Conservation (phyloP, 2,113 vertebrate species). For the Indicator indicator region DNA sequence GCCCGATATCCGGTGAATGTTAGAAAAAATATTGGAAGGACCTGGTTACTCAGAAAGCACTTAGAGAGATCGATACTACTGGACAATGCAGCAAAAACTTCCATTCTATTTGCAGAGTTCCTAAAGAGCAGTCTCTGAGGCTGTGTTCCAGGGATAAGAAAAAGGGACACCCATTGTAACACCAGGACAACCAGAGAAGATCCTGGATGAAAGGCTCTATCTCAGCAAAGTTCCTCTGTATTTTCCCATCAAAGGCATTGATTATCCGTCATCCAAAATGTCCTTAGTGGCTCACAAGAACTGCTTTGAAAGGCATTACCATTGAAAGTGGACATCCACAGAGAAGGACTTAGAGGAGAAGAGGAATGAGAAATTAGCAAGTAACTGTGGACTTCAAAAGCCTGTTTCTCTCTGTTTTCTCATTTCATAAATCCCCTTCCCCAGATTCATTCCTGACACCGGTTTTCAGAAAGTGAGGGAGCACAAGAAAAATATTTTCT, state of each 20-base stretch:
- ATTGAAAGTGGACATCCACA: neutral
- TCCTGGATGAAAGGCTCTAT: neutral
- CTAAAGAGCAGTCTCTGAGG: neutral
- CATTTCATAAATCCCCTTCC: neutral
- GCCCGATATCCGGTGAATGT: neutral
- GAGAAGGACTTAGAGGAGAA: neutral
- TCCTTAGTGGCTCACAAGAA: neutral
- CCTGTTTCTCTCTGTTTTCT: neutral
- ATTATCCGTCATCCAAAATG: neutral
- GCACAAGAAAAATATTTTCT: rapidly evolving
- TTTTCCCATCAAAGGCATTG: neutral
- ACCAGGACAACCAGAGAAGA: neutral
- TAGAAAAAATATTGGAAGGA: neutral
- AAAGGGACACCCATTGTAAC: neutral
- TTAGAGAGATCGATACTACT: neutral
- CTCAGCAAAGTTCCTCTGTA: neutral
- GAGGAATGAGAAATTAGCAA: neutral
- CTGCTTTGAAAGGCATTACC: neutral
- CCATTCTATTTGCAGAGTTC: neutral
- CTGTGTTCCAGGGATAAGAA: neutral
- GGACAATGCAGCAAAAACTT: neutral
- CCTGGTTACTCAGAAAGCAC: neutral
- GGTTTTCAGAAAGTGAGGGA: rapidly evolving
- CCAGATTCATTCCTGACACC: neutral
- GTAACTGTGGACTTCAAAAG: neutral